These are phyloP conservation scores for Drosophila simulans DNA, from an alignment of 1,140 invertebrate genomes.

Conservation along the genomic window DNA sequence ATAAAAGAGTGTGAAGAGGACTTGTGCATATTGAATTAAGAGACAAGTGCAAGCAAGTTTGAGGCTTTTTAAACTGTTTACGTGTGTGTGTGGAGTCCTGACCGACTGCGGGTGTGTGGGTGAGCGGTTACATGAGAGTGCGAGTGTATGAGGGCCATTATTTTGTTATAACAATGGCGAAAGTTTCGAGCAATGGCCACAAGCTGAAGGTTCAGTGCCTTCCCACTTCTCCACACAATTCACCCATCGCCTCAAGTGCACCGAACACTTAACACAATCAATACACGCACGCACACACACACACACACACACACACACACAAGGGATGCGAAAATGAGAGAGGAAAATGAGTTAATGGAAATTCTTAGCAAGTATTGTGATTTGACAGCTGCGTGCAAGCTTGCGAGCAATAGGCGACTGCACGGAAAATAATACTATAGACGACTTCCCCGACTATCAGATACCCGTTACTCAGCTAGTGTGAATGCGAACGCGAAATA, in stretches of 20 bases:
- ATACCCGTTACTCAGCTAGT: no score
- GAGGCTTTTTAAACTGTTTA: conserved; percentile 79
- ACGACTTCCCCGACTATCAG: no score
- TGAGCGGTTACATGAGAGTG: conserved; percentile 21
- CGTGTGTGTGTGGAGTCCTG: conserved; percentile 23
- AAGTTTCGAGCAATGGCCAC: conserved; percentile 64
- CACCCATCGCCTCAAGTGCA: conserved; percentile 35
- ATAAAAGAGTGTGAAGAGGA: conserved; percentile 37
- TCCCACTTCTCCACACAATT: no score
- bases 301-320: conserved; percentile 33
- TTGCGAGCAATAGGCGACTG: conserved; percentile 55
- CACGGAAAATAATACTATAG: conserved; percentile 1
- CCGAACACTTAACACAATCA: conserved; percentile 77
- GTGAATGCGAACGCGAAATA: neutral
- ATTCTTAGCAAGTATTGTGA: conserved; percentile 82
- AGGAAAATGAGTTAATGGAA: conserved; percentile 81
- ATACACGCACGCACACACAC: conserved; percentile 44
- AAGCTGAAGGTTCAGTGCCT: conserved; percentile 13
- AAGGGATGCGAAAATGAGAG: conserved; percentile 40
- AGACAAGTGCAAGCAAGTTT: conserved; percentile 78
- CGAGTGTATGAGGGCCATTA: conserved; percentile 68
- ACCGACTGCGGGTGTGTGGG: conserved; percentile 8
- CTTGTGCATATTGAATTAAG: conserved; percentile 81
- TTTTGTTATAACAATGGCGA: conserved; percentile 79
- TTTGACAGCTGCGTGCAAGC: conserved; percentile 81